Percentiles rank a stretch among this genome's conserved stretches.
phyloP scores from a whole-genome alignment of 1,140 invertebrate species.

The Parasteatoda tepidariorum region DNA sequence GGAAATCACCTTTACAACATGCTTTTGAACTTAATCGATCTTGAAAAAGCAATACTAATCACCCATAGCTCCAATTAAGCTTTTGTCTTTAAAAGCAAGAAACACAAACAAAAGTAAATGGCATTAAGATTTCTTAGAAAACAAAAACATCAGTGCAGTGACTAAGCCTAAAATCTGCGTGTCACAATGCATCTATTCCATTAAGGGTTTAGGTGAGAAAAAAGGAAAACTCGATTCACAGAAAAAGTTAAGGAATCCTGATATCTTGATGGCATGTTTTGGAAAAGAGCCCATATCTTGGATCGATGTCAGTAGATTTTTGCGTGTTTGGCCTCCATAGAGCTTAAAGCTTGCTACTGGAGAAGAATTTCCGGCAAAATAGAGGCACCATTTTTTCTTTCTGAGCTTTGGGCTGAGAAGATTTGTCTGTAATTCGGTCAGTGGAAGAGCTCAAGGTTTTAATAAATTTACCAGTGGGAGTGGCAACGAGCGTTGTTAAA shows the following conservation, averaged over 20 bases:
- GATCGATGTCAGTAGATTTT: conserved; percentile 34
- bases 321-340: conserved; percentile 50
- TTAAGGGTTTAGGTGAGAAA: conserved; percentile 51
- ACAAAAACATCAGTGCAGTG: background rate
- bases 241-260: background rate
- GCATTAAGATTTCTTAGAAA: conserved; percentile 33
- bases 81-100: conserved; percentile 15
- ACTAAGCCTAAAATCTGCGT: conserved; percentile 29
- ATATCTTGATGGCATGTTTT: conserved; percentile 49
- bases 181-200: conserved; percentile 13
- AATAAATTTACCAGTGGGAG: conserved; percentile 19
- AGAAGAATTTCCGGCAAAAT: conserved; percentile 40
- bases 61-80: conserved; percentile 17
- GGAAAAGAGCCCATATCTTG: conserved; percentile 48
- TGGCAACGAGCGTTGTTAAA: background rate
- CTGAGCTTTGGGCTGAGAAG: background rate
- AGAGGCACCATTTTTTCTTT: background rate
- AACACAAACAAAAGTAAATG: background rate
- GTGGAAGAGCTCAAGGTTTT: conserved; percentile 15
- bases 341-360: conserved; percentile 23
- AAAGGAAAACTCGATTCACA: background rate
- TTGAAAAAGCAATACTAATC: too few species aligned
- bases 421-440: conserved; percentile 54
- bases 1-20: too few species aligned
- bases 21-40: too few species aligned